These are phyloP conservation scores for Gymnocephalus cernua DNA, from an alignment of 2,113 vertebrate species.

Conservation along the genomic window DNA sequence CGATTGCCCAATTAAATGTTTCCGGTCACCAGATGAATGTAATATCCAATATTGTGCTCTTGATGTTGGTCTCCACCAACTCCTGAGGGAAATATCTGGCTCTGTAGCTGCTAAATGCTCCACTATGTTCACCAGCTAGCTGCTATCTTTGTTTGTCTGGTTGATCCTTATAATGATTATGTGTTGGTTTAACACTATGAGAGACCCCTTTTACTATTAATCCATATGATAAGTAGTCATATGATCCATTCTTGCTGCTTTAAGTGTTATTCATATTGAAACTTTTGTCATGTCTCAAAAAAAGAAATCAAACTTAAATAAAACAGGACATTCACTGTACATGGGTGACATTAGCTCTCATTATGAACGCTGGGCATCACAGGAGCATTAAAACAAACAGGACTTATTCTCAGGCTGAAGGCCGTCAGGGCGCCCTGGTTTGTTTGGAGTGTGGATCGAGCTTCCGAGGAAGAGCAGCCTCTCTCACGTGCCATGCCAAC, in stretches of 20 bases:
- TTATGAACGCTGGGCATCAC: conserved; percentile 5
- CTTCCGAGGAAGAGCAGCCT: conserved; percentile 58
- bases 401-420: conserved; percentile 39
- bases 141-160: background rate
- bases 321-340: background rate
- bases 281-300: too few relatives aligned
- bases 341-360: background rate
- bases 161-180: background rate
- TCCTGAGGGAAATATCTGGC: too few relatives aligned
- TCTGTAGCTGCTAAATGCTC: background rate
- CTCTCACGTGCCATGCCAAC: conserved; percentile 64
- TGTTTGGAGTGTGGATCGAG: conserved; percentile 66
- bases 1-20: background rate
- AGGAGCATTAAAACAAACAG: conserved; percentile 62
- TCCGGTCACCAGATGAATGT: background rate
- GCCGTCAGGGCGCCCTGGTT: conserved; percentile 26
- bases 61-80: too few relatives aligned
- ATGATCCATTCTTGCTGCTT: background rate
- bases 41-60: too few relatives aligned
- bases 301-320: background rate
- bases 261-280: background rate
- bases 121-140: background rate
- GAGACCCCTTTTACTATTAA: background rate
- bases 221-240: background rate
- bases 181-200: background rate